These are phyloP conservation scores for Pterostichus niger DNA, from an alignment of 2,888 invertebrate species.

Conservation along the genomic window DNA sequence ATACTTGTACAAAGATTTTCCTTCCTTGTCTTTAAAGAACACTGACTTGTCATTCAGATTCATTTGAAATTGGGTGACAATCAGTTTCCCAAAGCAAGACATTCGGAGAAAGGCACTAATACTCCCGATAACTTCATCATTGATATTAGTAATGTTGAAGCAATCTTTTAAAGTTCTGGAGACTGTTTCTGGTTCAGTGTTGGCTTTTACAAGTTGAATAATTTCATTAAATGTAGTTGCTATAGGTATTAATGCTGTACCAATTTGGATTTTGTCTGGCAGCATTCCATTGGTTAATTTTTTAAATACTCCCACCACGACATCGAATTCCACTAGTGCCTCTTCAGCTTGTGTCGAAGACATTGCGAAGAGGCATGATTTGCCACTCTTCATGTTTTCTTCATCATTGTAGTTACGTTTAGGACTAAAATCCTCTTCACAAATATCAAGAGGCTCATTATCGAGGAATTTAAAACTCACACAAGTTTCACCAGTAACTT, in stretches of 20 bases:
- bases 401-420: slow-evolving; percentile 74
- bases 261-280: slow-evolving; percentile 82
- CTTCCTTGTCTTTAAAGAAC: slow-evolving; percentile 76
- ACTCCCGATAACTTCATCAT: slow-evolving; percentile 79
- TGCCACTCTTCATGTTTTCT: slow-evolving; percentile 81
- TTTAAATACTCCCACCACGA: slow-evolving; percentile 81
- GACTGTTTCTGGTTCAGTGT: slow-evolving; percentile 76
- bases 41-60: slow-evolving; percentile 76
- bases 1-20: slow-evolving; percentile 75
- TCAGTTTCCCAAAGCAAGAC: slow-evolving; percentile 83
- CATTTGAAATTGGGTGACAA: slow-evolving; percentile 84
- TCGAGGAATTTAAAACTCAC: slow-evolving; percentile 81
- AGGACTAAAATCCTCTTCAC: slow-evolving; percentile 80
- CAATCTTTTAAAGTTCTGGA: slow-evolving; percentile 82
- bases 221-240: slow-evolving; percentile 81
- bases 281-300: slow-evolving; percentile 82
- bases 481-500: slow-evolving; percentile 79
- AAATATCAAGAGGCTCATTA: slow-evolving; percentile 81
- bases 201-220: slow-evolving; percentile 75
- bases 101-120: slow-evolving; percentile 82
- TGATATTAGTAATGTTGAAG: slow-evolving; percentile 79
- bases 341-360: slow-evolving; percentile 79
- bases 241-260: slow-evolving; percentile 80
- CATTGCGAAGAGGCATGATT: slow-evolving; percentile 84
- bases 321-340: slow-evolving; percentile 80